Percentiles rank a stretch among this genome's conserved stretches.
Evolutionary conservation across 1,140 invertebrate species (phyloP).

Genomic region (Laodelphax striatellus): DNA sequence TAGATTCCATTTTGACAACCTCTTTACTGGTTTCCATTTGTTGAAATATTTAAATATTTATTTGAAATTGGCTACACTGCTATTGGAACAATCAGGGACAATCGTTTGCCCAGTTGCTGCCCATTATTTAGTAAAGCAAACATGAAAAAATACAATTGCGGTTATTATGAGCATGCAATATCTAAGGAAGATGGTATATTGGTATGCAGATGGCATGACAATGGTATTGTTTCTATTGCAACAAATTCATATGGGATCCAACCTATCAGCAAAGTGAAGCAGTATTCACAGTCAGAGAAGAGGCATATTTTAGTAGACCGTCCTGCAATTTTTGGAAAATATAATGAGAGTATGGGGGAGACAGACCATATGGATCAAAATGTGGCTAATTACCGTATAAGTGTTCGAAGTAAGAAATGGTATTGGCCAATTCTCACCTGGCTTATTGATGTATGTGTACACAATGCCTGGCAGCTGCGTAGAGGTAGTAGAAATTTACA

Average conservation of each 20-base stretch:
- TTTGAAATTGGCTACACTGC: too few species aligned
- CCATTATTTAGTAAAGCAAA: too few species aligned
- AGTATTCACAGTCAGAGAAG: slow-evolving; percentile 5
- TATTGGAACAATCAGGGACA: too few species aligned
- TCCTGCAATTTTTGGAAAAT: slow-evolving; percentile 7
- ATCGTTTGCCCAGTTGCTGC: too few species aligned
- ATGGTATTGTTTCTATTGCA: too few species aligned
- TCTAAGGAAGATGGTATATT: too few species aligned
- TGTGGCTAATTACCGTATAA: slow-evolving; percentile 27
- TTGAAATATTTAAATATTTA: too few species aligned
- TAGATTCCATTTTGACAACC: too few species aligned
- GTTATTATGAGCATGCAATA: too few species aligned
- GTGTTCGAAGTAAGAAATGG: slow-evolving; percentile 29
- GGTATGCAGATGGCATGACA: too few species aligned
- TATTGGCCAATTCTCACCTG: slow-evolving; percentile 29
- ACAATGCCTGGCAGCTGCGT: slow-evolving; percentile 29
- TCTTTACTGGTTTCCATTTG: too few species aligned
- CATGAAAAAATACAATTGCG: too few species aligned
- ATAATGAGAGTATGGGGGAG: slow-evolving; percentile 15
- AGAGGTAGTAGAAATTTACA: slow-evolving; percentile 19
- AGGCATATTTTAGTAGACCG: slow-evolving; percentile 6
- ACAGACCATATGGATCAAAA: slow-evolving; percentile 31
- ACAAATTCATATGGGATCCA: slow-evolving; percentile 7
- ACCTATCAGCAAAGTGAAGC: slow-evolving; percentile 3
- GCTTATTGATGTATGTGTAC: slow-evolving; percentile 24